These are phyloP conservation scores for Tyto alba DNA, from an alignment of 2,113 vertebrate species.

Conservation along the genomic window DNA sequence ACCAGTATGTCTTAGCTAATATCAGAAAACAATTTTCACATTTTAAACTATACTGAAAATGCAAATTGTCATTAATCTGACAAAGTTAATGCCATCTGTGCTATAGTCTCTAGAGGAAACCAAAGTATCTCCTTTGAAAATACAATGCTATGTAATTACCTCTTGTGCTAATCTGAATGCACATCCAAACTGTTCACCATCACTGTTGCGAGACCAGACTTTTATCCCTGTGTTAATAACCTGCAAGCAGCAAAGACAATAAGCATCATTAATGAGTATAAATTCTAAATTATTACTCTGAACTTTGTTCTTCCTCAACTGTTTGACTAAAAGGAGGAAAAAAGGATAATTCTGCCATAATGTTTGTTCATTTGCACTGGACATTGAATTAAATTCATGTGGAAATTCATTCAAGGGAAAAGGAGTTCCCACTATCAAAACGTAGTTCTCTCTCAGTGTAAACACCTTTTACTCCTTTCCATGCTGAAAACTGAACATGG, in stretches of 20 bases:
- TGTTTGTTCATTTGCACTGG: neutral
- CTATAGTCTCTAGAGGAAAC: neutral
- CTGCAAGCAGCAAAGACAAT: slow-evolving; percentile 61
- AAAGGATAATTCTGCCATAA: neutral
- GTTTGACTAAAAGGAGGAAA: neutral
- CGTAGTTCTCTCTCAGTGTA: neutral
- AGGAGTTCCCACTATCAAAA: neutral
- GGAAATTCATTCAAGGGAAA: neutral
- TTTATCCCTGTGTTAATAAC: slow-evolving; percentile 97
- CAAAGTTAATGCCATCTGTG: neutral
- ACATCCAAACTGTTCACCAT: slow-evolving; percentile 92
- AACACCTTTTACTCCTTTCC: neutral
- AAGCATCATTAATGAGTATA: neutral
- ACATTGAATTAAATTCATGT: neutral
- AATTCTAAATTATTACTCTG: neutral
- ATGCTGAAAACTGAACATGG: neutral
- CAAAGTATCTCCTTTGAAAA: neutral
- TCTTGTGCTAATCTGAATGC: slow-evolving; percentile 95
- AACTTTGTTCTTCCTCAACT: neutral
- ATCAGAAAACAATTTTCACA: neutral
- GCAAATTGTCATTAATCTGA: neutral
- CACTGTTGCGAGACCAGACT: slow-evolving; percentile 93
- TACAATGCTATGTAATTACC: slow-evolving; percentile 70
- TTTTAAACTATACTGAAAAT: neutral
- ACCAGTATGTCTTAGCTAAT: neutral